A percentile compares a stretch with the other conserved stretches of the same genome.
phyloP scores from a whole-genome alignment of 2,797 vertebrate genomes.

The Cynodonichthys magdalenae region DNA sequence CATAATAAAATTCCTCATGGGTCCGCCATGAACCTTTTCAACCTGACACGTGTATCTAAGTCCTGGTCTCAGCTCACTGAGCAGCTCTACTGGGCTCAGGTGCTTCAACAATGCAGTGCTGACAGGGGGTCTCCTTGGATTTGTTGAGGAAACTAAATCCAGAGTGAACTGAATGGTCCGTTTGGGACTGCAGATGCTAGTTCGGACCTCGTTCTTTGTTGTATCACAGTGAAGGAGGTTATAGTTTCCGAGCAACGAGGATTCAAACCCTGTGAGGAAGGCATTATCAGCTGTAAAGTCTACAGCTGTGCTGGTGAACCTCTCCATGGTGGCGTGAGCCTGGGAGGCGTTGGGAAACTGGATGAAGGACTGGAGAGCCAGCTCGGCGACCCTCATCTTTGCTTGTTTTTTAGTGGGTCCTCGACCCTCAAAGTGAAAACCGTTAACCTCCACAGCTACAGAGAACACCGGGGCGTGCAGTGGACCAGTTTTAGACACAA shows the following conservation, averaged over 20 bases:
- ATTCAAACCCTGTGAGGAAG: conserved; percentile 88
- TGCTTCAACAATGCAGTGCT: conserved; percentile 33
- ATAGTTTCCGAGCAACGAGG: conserved; percentile 55
- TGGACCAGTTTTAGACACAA: conserved; percentile 87
- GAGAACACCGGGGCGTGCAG: conserved; percentile 91
- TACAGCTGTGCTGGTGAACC: conserved; percentile 69
- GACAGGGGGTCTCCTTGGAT: conserved; percentile 58
- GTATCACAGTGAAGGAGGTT: conserved; percentile 70
- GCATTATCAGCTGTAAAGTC: conserved; percentile 92
- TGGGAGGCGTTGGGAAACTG: conserved; percentile 92
- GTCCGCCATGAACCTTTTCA: conserved; percentile 82
- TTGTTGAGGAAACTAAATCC: conserved; percentile 83
- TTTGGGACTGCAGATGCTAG: conserved; percentile 71
- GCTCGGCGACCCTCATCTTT: conserved; percentile 91
- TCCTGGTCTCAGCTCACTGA: conserved; percentile 88
- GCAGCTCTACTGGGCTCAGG: conserved; percentile 86
- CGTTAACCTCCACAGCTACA: conserved; percentile 91
- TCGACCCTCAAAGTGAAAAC: conserved; percentile 88
- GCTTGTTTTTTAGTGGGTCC: conserved; percentile 93
- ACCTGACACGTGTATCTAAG: conserved; percentile 90
- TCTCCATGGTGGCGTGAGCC: conserved; percentile 85
- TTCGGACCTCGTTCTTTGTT: conserved; percentile 78
- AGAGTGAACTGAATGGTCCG: conserved; percentile 80
- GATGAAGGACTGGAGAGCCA: conserved; percentile 90
- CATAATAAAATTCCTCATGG: conserved; percentile 89